Conservation (phyloP, 2,797 vertebrate genomes). For the Sibirionetta formosa region DNA sequence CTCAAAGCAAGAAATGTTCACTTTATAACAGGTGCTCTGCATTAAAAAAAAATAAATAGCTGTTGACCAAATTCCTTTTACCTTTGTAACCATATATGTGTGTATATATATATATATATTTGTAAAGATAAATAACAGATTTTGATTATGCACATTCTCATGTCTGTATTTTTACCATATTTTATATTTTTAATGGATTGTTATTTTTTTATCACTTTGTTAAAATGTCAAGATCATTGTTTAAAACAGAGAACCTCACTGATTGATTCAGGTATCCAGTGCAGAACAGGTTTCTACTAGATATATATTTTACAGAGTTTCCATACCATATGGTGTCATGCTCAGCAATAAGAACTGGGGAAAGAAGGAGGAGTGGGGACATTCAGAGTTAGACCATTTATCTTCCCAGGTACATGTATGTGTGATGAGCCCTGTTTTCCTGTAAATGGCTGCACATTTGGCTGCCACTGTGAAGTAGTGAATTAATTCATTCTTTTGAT, state of each 20-base stretch:
- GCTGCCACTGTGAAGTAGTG: too few relatives aligned
- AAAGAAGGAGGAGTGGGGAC: too few relatives aligned
- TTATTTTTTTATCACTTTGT: not conserved
- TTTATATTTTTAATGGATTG: not conserved
- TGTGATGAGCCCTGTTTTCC: too few relatives aligned
- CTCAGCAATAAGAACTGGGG: too few relatives aligned
- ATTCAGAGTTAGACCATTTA: too few relatives aligned
- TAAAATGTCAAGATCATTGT: not conserved
- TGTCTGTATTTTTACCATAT: not conserved
- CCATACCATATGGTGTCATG: too few relatives aligned
- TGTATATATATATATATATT: too few relatives aligned
- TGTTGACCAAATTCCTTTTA: not conserved
- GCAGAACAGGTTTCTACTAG: not conserved
- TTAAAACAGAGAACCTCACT: not conserved
- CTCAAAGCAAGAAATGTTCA: not conserved
- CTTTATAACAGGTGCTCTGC: fast-evolving
- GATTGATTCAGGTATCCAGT: not conserved
- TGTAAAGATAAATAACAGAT: not conserved
- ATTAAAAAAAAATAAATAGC: not conserved
- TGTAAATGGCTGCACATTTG: too few relatives aligned
- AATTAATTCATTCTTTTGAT: too few relatives aligned
- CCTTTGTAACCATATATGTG: not conserved
- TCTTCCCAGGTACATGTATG: too few relatives aligned
- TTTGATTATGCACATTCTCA: not conserved
- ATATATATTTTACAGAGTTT: not conserved